These are phyloP conservation scores for Porites lobata DNA, from an alignment of 92 coral and sea anemone species.

Conservation along the genomic window DNA sequence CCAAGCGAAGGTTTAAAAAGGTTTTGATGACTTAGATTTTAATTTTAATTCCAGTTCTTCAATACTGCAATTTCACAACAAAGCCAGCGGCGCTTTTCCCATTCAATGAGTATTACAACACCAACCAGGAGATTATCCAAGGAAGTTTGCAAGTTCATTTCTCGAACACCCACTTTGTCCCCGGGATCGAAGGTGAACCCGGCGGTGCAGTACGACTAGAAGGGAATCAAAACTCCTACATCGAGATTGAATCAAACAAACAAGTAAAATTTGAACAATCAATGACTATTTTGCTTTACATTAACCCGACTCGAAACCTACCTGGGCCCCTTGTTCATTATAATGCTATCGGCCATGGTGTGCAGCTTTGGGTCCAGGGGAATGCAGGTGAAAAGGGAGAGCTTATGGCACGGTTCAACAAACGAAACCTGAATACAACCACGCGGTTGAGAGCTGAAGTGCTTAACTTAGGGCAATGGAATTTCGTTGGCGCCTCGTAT, in stretches of 20 bases:
- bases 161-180: conserved; percentile 28
- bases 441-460: conserved; percentile 24
- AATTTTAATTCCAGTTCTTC: conserved; percentile 26
- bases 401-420: conserved; percentile 62
- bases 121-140: conserved; percentile 55
- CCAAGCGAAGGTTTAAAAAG: too few species aligned
- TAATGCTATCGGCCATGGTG: conserved; percentile 66
- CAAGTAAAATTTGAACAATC: conserved; percentile 62
- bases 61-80: conserved; percentile 40
- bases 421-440: conserved; percentile 25
- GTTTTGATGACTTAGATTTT: not conserved
- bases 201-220: conserved; percentile 61
- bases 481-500: conserved; percentile 76
- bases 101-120: conserved; percentile 44
- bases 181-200: conserved; percentile 62
- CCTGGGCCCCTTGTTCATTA: conserved; percentile 78
- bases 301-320: conserved; percentile 57
- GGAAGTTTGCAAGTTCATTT: conserved; percentile 40
- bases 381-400: conserved; percentile 18
- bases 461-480: conserved; percentile 64
- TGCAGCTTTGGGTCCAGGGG: conserved; percentile 68
- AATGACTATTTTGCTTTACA: conserved; percentile 62
- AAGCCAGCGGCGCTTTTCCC: conserved; percentile 74
- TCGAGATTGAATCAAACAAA: conserved; percentile 64
- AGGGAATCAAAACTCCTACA: conserved; percentile 62